Percentiles rank a stretch among this genome's conserved stretches.
Evolutionary conservation across 37 sponge, comb jelly and placozoan genomes (phyloP).

Genomic region (Oscarella lobularis): DNA sequence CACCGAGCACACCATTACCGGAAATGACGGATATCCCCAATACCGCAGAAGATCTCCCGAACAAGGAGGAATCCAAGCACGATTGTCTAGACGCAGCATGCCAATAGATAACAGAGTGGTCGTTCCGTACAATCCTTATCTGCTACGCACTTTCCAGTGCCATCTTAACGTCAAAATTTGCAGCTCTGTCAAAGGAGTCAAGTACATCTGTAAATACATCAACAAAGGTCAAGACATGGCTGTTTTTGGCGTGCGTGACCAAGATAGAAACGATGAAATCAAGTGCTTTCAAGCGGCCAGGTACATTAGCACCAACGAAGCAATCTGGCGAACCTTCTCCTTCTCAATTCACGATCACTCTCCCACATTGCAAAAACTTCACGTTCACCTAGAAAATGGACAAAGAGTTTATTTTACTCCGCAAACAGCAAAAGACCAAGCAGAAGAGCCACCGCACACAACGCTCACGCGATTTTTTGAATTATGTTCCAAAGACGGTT

Average conservation of each 20-base stretch:
- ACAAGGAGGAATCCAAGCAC: slow-evolving; percentile 25
- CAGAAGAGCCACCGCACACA: slow-evolving; percentile 1
- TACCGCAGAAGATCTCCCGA: slow-evolving; percentile 18
- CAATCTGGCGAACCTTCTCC: slow-evolving; percentile 29
- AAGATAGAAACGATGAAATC: slow-evolving; percentile 17
- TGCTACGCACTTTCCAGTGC: slow-evolving; percentile 5
- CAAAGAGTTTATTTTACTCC: slow-evolving; percentile 28
- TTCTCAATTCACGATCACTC: slow-evolving; percentile 25
- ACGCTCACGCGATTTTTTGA: slow-evolving; percentile 34
- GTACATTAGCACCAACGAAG: slow-evolving; percentile 29
- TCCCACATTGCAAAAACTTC: slow-evolving; percentile 19
- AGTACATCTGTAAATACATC: slow-evolving; percentile 43
- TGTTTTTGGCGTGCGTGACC: background rate
- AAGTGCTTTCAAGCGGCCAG: slow-evolving; percentile 10
- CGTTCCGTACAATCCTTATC: slow-evolving; percentile 34
- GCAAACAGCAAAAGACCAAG: background rate
- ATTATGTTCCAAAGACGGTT: slow-evolving; percentile 21
- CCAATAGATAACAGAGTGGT: slow-evolving; percentile 33
- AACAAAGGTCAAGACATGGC: slow-evolving; percentile 36
- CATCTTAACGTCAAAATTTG: slow-evolving; percentile 37
- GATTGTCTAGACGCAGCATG: background rate
- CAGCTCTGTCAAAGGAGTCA: slow-evolving; percentile 30
- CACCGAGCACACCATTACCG: slow-evolving; percentile 6
- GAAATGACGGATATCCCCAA: slow-evolving; percentile 29
- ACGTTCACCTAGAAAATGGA: slow-evolving; percentile 33